Evolutionary conservation across 2,113 vertebrate species (phyloP), one percentile per base, ranked within the genome.

Genomic region (Nesoenas mayeri): DNA sequence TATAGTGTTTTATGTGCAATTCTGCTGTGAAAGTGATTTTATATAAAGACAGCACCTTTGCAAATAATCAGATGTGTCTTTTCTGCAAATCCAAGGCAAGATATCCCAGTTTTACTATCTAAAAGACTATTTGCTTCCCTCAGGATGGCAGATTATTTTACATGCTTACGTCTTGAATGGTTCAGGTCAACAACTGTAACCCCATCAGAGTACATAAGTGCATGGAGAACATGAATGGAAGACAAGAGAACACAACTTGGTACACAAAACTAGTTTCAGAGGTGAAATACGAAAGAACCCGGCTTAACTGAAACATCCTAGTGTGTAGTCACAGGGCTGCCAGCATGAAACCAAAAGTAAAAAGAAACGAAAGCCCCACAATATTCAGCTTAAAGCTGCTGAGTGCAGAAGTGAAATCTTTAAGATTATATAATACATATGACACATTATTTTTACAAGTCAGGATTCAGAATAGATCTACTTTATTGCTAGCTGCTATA

Each of bases 291-390:
- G 38, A 79, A 92, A 58, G 32, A 85, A 73, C 12, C 1, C 5
- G 40, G 25, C 13, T 62, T 71, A 66, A 72, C 14, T 62, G 31
- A 58, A 79, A 69, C 5, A 2, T 65, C 25, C 47, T 6, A 60
- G 34, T 64, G 18, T 40, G 32, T 12, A 51, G 53, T 44, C 25
- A 26, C 20, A 60, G 56, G 20, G 50, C 25, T 70, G 28, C 15
- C 60, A 89, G 60, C 42, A 50, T 12, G 67, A 89, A 95, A 74
- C 15, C 32, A 71, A 28, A 90, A 84, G 44, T 38, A 79, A 87
- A 87, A 83, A 38, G 34, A 83, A 85, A 58, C n/a, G 54, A 70
- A 79, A 90, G 64, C 10, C 15, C 51, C 25, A 10, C 40, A 40
- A 22, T 42, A 44, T 48, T 81, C 42, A 85, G 26, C 34, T 54